Base-by-base conservation (phyloP, 1,140 invertebrate species). In the Spodoptera litura region DNA sequence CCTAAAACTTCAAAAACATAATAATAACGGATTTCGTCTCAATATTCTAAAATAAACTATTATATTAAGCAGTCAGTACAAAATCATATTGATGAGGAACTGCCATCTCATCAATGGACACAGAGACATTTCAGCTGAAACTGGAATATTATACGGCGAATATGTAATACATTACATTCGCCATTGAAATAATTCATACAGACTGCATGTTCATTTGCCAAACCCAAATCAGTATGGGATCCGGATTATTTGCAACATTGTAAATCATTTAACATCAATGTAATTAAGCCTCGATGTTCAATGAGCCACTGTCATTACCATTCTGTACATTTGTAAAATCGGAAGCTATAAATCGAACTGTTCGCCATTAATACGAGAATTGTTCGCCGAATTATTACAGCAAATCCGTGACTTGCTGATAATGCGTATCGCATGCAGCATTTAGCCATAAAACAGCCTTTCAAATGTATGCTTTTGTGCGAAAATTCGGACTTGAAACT, bases 311-410 rank as follows among this genome's bases (percentile, higher is more conserved):
- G 20, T 49, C 15, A 15, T 20, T 55, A 9, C 15, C 38, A 44
- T 66, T 66, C 27, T 44, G 38, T 44, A 49, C 27, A 52, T 52
- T 44, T 51, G 49, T 52, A 70, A 70, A 12, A 10, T 31, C 25
- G 66, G 38, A 15, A 44, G n/a, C 38, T 15, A 53, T 70, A 70
- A 70, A 70, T 70, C 53, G 66, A 70, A 38, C 49, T 27, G 20
- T 52, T 4, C 49, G 20, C 4, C 11, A 12, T 31, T 52, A 51
- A 66, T 66, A 25, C 62, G 38, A 8, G 35, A 25, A 52, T 27
- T 49, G 20, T 52, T 27, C 27, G 49, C 27, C 20, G 66, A 70
- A 70, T 31, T 70, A 70, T 52, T 31, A 31, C 49, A 38, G 35
- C 20, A 49, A 66, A 49, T 66, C 13, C 6, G 15, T 44, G 44